Evolutionary conservation across 2,888 invertebrate genomes (phyloP).

Genomic region (Formica aserva): DNA sequence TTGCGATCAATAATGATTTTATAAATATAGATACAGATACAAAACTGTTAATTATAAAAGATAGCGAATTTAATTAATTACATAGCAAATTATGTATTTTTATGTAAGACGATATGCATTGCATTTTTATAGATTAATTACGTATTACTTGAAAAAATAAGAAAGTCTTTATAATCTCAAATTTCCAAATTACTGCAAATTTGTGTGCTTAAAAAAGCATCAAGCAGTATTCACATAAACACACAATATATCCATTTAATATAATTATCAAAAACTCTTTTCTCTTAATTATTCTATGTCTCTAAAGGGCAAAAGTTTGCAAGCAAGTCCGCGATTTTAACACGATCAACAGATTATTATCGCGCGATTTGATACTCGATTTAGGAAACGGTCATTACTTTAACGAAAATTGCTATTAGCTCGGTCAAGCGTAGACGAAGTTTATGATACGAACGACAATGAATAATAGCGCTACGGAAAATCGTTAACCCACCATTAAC

Average conservation of each 20-base stretch:
- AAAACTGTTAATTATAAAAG: not conserved
- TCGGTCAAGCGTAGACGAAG: constrained; percentile 70
- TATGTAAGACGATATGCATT: not conserved
- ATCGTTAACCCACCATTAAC: constrained; percentile 74
- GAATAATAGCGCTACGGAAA: constrained; percentile 75
- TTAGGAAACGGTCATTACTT: constrained; percentile 69
- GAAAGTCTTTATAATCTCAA: not conserved
- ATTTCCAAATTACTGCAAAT: not conserved
- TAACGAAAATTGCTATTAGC: constrained; percentile 70
- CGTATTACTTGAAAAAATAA: not conserved
- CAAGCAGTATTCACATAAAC: not conserved
- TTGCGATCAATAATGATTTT: not conserved
- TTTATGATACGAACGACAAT: constrained; percentile 74
- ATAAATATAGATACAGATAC: not conserved
- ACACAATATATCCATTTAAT: not conserved
- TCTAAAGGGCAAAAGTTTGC: not conserved
- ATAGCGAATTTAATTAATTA: not conserved
- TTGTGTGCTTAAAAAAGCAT: not conserved
- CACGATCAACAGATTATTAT: constrained; percentile 69
- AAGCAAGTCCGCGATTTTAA: constrained; percentile 10
- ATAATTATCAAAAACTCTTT: constrained; percentile 8
- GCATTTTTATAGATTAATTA: not conserved
- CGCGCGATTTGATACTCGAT: constrained; percentile 74
- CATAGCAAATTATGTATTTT: not conserved
- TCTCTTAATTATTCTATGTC: not conserved